Conservation (phyloP, 2,113 vertebrate genomes). For the Toxotes chatareus region DNA sequence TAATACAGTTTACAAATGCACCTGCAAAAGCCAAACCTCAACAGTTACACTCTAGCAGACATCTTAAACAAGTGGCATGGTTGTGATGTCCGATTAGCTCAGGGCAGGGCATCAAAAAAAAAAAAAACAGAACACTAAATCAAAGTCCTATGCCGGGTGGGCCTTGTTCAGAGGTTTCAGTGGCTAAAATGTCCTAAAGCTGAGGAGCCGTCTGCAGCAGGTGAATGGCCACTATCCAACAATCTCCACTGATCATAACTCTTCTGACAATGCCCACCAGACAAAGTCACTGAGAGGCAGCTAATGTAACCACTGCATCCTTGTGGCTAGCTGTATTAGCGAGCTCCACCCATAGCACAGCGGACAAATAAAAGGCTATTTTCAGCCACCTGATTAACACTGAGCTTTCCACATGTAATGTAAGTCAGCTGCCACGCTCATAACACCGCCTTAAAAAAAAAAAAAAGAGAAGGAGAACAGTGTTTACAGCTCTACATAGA, state of each 20-base stretch:
- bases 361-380: slow-evolving; percentile 72
- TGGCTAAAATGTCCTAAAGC: neutral
- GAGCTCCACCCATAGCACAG: slow-evolving; percentile 30
- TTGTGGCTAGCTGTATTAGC: slow-evolving; percentile 49
- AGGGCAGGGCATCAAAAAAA: neutral
- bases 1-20: slow-evolving; percentile 2
- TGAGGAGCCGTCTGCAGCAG: slow-evolving; percentile 5
- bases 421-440: slow-evolving; percentile 71
- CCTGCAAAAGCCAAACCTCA: neutral
- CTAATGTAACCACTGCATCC: slow-evolving; percentile 40
- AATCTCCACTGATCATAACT: slow-evolving; percentile 17
- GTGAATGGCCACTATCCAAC: slow-evolving; percentile 17
- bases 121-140: no score
- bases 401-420: slow-evolving; percentile 64
- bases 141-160: neutral
- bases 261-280: neutral
- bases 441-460: slow-evolving; percentile 31
- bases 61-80: neutral
- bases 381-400: slow-evolving; percentile 72
- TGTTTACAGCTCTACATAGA: slow-evolving; percentile 68
- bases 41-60: neutral
- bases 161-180: neutral
- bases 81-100: neutral
- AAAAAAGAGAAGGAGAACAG: slow-evolving; percentile 1
- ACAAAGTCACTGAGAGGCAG: slow-evolving; percentile 11